Evolutionary conservation across 2,888 invertebrate genomes (phyloP).

Genomic region (Euplagia quadripunctaria): DNA sequence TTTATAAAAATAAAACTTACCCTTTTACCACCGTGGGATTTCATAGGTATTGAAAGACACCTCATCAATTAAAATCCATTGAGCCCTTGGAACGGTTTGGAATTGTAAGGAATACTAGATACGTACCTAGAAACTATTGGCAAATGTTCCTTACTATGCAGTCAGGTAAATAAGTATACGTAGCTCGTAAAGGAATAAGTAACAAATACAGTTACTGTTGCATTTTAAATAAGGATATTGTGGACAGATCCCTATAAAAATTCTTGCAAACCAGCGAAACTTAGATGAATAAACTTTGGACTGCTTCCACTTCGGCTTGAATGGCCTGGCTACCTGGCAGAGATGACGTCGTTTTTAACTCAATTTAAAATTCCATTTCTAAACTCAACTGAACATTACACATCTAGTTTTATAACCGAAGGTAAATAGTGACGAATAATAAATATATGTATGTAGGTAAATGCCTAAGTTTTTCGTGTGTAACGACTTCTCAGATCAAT

Average conservation of each 20-base stretch:
- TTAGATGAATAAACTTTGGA: conserved; percentile 54
- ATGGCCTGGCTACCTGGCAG: conserved; percentile 32
- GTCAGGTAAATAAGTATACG: no score
- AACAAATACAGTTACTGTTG: not conserved
- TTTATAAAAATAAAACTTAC: no score
- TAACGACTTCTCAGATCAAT: not conserved
- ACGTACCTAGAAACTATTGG: no score
- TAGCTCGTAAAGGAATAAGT: not conserved
- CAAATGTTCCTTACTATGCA: no score
- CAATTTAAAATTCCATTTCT: conserved; percentile 52
- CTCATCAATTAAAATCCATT: no score
- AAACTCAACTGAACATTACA: conserved; percentile 32
- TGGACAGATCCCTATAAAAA: conserved; percentile 10
- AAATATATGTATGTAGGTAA: not conserved
- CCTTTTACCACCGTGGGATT: no score
- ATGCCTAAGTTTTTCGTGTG: not conserved
- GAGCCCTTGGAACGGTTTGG: no score
- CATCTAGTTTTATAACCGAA: conserved; percentile 1
- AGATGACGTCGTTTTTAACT: conserved; percentile 45
- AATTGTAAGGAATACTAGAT: no score
- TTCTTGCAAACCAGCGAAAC: conserved; percentile 28
- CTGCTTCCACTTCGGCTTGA: conserved; percentile 32
- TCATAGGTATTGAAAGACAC: no score
- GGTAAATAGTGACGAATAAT: not conserved
- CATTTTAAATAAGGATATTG: conserved; percentile 6